phyloP scores from a whole-genome alignment of 2,888 invertebrate species.

The Stenodema calcarata region DNA sequence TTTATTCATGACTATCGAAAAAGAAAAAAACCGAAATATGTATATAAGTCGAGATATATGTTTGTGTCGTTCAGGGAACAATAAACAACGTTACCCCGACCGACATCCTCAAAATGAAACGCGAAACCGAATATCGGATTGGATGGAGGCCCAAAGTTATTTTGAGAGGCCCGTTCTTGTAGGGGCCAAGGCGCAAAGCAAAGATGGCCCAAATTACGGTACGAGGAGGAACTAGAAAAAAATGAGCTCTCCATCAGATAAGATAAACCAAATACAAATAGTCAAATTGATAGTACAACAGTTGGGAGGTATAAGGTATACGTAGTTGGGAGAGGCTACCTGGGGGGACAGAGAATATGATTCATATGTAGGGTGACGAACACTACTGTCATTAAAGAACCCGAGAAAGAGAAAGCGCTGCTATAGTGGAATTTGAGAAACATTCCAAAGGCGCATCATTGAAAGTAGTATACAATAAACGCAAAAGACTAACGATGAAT shows the following conservation, averaged over 20 bases:
- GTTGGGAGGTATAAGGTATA: too few relatives aligned
- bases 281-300: too few relatives aligned
- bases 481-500: too few relatives aligned
- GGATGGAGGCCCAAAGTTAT: constrained; percentile 24
- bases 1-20: not conserved
- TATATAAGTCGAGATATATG: not conserved
- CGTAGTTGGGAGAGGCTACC: too few relatives aligned
- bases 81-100: not conserved
- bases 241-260: not conserved
- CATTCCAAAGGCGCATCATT: too few relatives aligned
- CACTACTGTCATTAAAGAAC: too few relatives aligned
- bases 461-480: too few relatives aligned
- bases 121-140: constrained; percentile 22
- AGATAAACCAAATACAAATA: too few relatives aligned
- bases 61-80: not conserved
- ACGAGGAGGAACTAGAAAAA: not conserved
- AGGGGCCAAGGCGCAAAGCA: constrained; percentile 20
- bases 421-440: too few relatives aligned
- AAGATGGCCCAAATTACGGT: constrained; percentile 17
- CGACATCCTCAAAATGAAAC: constrained; percentile 7
- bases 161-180: not conserved
- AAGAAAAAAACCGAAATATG: not conserved
- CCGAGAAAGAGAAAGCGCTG: too few relatives aligned
- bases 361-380: too few relatives aligned
- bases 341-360: too few relatives aligned